These are phyloP conservation scores for Odocoileus hemionus DNA, from an alignment of 2,113 vertebrate species.

Conservation along the genomic window DNA sequence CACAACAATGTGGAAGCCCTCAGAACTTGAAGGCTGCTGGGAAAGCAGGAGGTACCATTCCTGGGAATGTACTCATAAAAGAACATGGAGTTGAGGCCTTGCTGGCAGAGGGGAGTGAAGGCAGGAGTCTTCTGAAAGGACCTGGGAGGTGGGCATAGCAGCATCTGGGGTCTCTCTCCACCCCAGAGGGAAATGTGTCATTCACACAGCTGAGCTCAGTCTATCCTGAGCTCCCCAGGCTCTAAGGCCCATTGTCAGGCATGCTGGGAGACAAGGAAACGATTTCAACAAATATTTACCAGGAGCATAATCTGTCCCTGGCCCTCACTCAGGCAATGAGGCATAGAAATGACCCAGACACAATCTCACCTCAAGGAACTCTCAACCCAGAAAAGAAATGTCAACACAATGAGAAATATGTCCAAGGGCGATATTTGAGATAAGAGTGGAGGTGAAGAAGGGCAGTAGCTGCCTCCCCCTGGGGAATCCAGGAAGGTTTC, in stretches of 20 bases:
- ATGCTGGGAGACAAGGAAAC: neutral
- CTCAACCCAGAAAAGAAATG: neutral
- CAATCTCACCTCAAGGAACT: neutral
- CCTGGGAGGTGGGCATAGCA: conserved; percentile 80
- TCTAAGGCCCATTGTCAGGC: neutral
- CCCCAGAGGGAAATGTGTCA: neutral
- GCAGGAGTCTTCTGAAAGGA: conserved; percentile 74
- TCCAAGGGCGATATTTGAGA: neutral
- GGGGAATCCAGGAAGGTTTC: neutral
- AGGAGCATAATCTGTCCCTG: neutral
- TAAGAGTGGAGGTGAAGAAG: neutral
- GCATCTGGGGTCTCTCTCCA: conserved; percentile 68
- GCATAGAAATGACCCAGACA: neutral
- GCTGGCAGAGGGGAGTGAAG: neutral
- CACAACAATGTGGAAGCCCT: neutral
- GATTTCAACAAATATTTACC: neutral
- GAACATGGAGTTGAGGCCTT: neutral
- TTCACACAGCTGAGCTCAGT: neutral
- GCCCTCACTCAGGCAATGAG: neutral
- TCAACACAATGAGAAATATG: neutral
- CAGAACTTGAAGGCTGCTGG: neutral
- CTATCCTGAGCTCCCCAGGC: neutral
- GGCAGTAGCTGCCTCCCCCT: neutral
- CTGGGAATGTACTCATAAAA: neutral
- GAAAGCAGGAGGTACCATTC: neutral